Percentiles rank a stretch among this genome's conserved stretches.
Conservation (phyloP, 2,113 vertebrate genomes). For the Muntiacus reevesi region DNA sequence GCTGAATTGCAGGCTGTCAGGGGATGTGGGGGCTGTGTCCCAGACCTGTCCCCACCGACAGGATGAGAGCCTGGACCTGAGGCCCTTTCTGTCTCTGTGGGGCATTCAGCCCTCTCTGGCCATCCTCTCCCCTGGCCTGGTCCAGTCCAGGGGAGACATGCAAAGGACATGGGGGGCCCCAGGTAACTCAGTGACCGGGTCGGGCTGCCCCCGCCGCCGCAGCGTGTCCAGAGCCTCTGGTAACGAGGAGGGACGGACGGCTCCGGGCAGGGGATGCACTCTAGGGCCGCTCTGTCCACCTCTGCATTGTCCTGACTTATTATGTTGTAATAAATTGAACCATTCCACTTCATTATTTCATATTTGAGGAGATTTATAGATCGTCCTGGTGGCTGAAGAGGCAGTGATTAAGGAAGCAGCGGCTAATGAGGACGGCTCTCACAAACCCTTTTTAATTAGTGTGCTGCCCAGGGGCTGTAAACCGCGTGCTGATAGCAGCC, state of each 20-base stretch:
- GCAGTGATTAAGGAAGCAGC: constrained; percentile 83
- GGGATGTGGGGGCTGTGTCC: not conserved
- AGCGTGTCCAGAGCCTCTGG: not conserved
- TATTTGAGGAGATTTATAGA: constrained; percentile 88
- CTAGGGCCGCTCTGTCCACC: constrained; percentile 74
- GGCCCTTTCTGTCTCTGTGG: not conserved
- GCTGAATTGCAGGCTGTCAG: too few relatives aligned
- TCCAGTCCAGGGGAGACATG: not conserved
- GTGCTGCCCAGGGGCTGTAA: constrained; percentile 81
- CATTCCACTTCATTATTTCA: constrained; percentile 88
- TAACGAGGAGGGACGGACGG: constrained; percentile 75
- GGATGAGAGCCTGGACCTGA: too few relatives aligned
- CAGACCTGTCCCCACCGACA: fast-evolving
- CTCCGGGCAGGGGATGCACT: constrained; percentile 62
- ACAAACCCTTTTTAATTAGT: constrained; percentile 84
- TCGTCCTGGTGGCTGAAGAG: constrained; percentile 85
- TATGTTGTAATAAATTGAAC: constrained; percentile 84
- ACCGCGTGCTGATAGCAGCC: constrained; percentile 79
- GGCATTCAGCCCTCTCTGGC: not conserved
- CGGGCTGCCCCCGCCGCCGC: not conserved
- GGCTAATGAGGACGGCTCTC: constrained; percentile 80
- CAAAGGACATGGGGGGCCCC: not conserved
- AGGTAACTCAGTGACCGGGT: fast-evolving
- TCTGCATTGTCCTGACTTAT: constrained; percentile 80
- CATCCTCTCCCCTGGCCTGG: fast-evolving